phyloP scores from a whole-genome alignment of 2,797 vertebrate genomes.

The Hoplostethus atlanticus region DNA sequence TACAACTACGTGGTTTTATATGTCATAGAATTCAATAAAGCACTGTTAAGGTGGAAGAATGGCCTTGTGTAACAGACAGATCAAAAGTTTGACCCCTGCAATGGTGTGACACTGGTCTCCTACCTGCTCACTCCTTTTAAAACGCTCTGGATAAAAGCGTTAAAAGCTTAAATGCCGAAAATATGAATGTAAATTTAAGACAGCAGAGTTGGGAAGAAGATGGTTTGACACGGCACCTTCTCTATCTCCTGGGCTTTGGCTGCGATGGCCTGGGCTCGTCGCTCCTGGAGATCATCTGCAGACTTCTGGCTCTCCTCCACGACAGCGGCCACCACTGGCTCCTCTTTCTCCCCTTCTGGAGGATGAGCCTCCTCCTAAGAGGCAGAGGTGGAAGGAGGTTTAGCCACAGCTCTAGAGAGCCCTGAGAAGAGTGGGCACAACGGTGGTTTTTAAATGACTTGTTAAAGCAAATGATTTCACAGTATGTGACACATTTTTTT shows the following conservation, averaged over 20 bases:
- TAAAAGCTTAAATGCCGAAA: background rate
- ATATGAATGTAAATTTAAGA: background rate
- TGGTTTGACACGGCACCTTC: constrained; percentile 72
- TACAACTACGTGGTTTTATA: background rate
- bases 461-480: no score
- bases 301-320: constrained; percentile 72
- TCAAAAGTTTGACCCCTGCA: no score
- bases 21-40: no score
- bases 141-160: no score
- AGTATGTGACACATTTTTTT: no score
- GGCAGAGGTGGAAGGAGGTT: background rate
- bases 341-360: constrained; percentile 73
- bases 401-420: background rate
- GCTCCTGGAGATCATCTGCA: constrained; percentile 76
- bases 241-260: constrained; percentile 85
- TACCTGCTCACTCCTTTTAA: background rate
- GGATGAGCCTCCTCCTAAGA: constrained; percentile 74
- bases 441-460: background rate
- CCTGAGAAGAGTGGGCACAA: background rate
- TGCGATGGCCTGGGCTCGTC: constrained; percentile 78
- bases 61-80: no score
- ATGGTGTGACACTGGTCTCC: no score
- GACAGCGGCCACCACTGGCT: constrained; percentile 30
- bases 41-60: no score
- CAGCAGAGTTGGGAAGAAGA: background rate